These are phyloP conservation scores for Menura novaehollandiae DNA, from an alignment of 2,113 vertebrate species.

Conservation along the genomic window DNA sequence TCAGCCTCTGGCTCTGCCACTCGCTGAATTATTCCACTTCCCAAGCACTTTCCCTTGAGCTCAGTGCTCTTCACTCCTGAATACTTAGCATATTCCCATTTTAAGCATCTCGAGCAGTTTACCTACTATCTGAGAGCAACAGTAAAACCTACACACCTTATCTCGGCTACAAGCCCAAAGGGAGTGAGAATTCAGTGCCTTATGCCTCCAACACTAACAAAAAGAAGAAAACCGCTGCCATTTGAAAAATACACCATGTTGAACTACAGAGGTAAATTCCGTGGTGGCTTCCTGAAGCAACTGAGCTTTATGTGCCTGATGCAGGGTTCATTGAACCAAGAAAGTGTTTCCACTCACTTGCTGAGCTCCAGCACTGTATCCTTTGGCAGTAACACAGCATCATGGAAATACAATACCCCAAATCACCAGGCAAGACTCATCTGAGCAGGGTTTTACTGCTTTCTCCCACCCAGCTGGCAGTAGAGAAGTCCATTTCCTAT, in stretches of 20 bases:
- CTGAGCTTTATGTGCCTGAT: neutral
- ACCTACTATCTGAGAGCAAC: neutral
- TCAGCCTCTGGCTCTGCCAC: neutral
- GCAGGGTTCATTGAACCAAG: neutral
- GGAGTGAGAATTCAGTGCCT: neutral
- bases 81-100: neutral
- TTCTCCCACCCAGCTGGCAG: neutral
- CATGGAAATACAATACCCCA: neutral
- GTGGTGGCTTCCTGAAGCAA: neutral
- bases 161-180: constrained; percentile 34
- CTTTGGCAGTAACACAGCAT: neutral
- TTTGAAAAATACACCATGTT: neutral
- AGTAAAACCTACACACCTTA: constrained; percentile 25
- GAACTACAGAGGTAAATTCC: neutral
- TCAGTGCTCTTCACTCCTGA: neutral
- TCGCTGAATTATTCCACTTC: neutral
- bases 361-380: neutral
- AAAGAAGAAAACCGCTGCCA: neutral
- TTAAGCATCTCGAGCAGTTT: constrained; percentile 15
- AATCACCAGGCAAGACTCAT: neutral
- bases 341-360: neutral
- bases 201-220: neutral
- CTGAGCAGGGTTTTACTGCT: neutral
- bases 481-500: neutral
- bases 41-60: neutral